Conservation (phyloP, 2,888 invertebrate genomes). For the Volucella inanis region DNA sequence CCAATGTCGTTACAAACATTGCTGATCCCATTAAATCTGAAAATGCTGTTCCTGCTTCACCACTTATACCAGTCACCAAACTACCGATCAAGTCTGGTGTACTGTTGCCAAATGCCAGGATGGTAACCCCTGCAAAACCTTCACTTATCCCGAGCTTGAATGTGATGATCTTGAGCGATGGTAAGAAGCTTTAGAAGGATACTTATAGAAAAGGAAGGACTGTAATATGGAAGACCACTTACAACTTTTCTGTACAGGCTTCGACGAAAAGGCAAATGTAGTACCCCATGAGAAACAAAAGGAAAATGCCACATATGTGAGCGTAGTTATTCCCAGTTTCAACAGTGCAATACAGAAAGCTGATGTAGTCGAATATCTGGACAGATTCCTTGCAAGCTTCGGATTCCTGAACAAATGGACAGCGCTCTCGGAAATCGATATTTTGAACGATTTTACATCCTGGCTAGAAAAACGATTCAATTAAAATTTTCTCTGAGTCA, state of each 20-base stretch:
- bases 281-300: slow-evolving; percentile 75
- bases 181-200: slow-evolving; percentile 83
- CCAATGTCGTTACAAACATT: slow-evolving; percentile 85
- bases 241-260: slow-evolving; percentile 86
- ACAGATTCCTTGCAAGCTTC: slow-evolving; percentile 78
- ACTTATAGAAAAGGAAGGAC: not conserved
- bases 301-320: slow-evolving; percentile 55
- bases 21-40: slow-evolving; percentile 85
- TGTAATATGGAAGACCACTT: slow-evolving; percentile 77
- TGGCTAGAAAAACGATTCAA: slow-evolving; percentile 29
- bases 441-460: slow-evolving; percentile 82
- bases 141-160: slow-evolving; percentile 83
- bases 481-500: slow-evolving; percentile 45
- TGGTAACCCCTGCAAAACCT: slow-evolving; percentile 87
- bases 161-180: slow-evolving; percentile 84
- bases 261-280: slow-evolving; percentile 84
- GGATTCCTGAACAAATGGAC: slow-evolving; percentile 80
- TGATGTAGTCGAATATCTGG: slow-evolving; percentile 81
- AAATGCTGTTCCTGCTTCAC: slow-evolving; percentile 81
- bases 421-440: slow-evolving; percentile 79
- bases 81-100: slow-evolving; percentile 88
- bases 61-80: slow-evolving; percentile 82
- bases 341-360: slow-evolving; percentile 82
- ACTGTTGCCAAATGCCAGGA: slow-evolving; percentile 88
- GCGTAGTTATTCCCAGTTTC: slow-evolving; percentile 72